Conservation (phyloP, 2,797 vertebrate genomes). For the Leuciscus waleckii region DNA sequence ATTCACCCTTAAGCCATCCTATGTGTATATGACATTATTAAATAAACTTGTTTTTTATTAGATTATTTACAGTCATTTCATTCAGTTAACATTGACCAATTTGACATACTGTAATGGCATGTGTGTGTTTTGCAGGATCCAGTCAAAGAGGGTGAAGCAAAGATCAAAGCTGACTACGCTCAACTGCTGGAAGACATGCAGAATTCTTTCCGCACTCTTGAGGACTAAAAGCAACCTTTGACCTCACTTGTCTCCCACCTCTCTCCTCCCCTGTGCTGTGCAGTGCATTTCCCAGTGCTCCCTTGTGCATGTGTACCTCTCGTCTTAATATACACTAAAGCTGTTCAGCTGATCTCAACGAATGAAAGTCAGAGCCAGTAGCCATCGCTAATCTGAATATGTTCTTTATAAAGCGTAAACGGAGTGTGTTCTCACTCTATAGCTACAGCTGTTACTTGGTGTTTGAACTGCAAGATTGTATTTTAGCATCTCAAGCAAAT, state of each 20-base stretch:
- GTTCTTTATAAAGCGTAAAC: neutral
- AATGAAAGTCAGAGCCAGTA: constrained; percentile 2
- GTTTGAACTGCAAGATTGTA: constrained; percentile 32
- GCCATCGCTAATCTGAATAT: constrained; percentile 2
- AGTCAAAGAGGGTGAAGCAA: constrained; percentile 91
- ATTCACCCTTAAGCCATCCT: too few species aligned
- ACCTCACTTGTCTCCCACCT: constrained; percentile 13
- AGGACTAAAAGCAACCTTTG: constrained; percentile 71
- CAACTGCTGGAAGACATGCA: constrained; percentile 98
- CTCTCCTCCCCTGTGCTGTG: constrained; percentile 36
- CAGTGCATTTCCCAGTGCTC: constrained; percentile 47
- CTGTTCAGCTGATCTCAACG: constrained; percentile 17
- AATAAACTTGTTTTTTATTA: neutral
- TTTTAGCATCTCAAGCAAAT: constrained; percentile 36
- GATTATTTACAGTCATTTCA: neutral
- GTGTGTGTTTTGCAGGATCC: constrained; percentile 83
- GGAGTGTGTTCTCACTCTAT: constrained; percentile 11
- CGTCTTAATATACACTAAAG: constrained; percentile 23
- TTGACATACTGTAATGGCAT: neutral
- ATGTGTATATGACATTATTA: too few species aligned
- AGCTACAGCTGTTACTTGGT: constrained; percentile 14
- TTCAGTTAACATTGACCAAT: constrained; percentile 75
- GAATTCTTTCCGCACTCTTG: constrained; percentile 92
- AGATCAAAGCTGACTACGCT: constrained; percentile 91
- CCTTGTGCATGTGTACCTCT: constrained; percentile 41